Evolutionary conservation across 2,797 vertebrate species (phyloP).

Genomic region (Geotrypetes seraphini): DNA sequence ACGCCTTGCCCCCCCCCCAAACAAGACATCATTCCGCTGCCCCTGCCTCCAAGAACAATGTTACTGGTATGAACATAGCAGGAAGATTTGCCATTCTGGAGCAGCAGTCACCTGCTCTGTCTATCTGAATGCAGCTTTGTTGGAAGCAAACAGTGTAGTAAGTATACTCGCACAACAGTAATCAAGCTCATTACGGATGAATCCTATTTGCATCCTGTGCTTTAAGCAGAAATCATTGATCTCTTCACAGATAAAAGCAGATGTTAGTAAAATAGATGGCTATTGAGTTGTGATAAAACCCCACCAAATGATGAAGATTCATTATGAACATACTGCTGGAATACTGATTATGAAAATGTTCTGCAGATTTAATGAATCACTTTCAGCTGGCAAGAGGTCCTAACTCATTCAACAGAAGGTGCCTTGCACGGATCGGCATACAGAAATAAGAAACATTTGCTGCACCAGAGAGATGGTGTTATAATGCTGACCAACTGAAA

Average conservation of each 20-base stretch:
- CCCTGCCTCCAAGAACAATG: no score
- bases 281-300: slow-evolving; percentile 11
- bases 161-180: no score
- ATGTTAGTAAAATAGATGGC: slow-evolving; percentile 9
- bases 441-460: slow-evolving; percentile 24
- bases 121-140: no score
- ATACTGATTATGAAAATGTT: slow-evolving; percentile 15
- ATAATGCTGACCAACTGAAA: slow-evolving; percentile 9
- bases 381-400: slow-evolving; percentile 20
- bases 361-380: slow-evolving; percentile 21
- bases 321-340: slow-evolving; percentile 8
- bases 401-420: slow-evolving; percentile 30
- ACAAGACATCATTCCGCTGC: no score
- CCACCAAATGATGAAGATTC: slow-evolving; percentile 5
- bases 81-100: no score
- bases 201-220: no score
- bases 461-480: slow-evolving; percentile 25
- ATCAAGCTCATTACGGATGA: no score
- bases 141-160: no score
- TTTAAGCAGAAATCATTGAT: slow-evolving; percentile 15
- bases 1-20: no score
- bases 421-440: slow-evolving; percentile 23
- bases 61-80: no score
- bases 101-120: no score
- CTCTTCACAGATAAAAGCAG: slow-evolving; percentile 8